Base-by-base conservation (phyloP, 30 jellyfish, hydroid and myxozoan genomes). In the Haliclystus octoradiatus region DNA sequence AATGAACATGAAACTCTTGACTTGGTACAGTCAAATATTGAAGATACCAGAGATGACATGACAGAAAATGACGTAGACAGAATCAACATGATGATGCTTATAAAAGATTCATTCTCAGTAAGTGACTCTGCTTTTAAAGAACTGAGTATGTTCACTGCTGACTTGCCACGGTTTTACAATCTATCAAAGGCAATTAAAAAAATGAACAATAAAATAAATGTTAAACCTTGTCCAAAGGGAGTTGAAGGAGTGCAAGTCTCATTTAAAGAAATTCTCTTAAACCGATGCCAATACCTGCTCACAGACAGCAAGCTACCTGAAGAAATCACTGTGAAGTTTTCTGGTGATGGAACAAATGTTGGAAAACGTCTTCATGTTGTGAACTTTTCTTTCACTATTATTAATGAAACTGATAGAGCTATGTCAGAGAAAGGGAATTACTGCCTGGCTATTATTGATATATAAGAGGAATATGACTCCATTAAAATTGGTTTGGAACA, bases 311-410 rank as follows among this genome's bases (percentile, higher is more conserved):
- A n/a, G n/a, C n/a, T n/a, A n/a, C n/a, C n/a, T n/a, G n/a, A n/a
- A n/a, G n/a, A n/a, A n/a, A n/a, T n/a, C n/a, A n/a, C n/a, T n/a
- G 13, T n/a, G n/a, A 13, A 53, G 46, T 9, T 72, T 7, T 52
- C 65, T n/a, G 68, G 65, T 19, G 83, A 72, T 72, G 76, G 83
- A 32, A 72, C 76, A 27, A 72, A 35, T 7, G 60, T 72, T 57
- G 83, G 83, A 0, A 71, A 71, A 13, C 77, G 34, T 25, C 0
- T 71, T 24, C 81, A 71, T 71, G 81, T 71, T 19, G 73, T 71
- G 33, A 71, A 49, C 53, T 28, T 71, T 7, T 33, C 73, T 12
- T 71, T 26, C 23, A 71, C 81, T 13, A 0, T 72, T 2, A 13
- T 72, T 2, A 62, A 72, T 57, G 75, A 72, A 60, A 75, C 66